Conservation (phyloP, 1,140 invertebrate genomes). For the Atopsyche davidsoni region DNA sequence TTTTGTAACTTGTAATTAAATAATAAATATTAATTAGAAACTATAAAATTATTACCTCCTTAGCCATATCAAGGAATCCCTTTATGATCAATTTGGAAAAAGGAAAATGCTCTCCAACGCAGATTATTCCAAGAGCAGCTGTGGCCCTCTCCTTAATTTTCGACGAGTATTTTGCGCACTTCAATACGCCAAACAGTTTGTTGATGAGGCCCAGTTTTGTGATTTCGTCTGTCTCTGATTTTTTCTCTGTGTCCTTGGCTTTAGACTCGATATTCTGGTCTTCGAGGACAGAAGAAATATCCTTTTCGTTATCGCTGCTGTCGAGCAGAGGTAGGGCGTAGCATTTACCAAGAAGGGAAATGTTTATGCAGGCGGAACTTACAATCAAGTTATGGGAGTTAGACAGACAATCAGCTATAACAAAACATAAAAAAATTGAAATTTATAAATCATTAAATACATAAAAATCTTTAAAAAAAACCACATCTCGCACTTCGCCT, state of each 20-base stretch:
- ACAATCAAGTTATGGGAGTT: constrained; percentile 53
- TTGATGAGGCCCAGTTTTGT: constrained; percentile 57
- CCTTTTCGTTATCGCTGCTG: constrained; percentile 43
- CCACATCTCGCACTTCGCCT: no score
- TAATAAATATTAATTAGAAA: no score
- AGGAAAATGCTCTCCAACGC: constrained; percentile 69
- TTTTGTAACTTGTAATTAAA: no score
- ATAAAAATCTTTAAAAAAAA: not conserved
- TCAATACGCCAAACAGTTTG: constrained; percentile 54
- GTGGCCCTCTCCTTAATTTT: constrained; percentile 70
- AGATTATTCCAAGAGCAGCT: constrained; percentile 64
- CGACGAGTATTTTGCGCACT: constrained; percentile 54
- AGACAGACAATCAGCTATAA: constrained; percentile 54
- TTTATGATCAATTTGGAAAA: constrained; percentile 63
- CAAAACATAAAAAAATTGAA: constrained; percentile 22
- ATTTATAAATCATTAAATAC: not conserved
- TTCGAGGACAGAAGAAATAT: constrained; percentile 28
- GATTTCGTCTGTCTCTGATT: constrained; percentile 34
- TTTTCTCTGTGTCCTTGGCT: constrained; percentile 29
- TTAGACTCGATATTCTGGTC: constrained; percentile 1
- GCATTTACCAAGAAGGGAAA: constrained; percentile 64
- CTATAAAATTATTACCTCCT: constrained; percentile 57
- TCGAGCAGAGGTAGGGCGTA: constrained; percentile 55
- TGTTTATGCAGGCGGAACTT: constrained; percentile 56
- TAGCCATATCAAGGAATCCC: constrained; percentile 64